phyloP scores from a whole-genome alignment of 2,113 vertebrate species.

The Dicaeum eximium region DNA sequence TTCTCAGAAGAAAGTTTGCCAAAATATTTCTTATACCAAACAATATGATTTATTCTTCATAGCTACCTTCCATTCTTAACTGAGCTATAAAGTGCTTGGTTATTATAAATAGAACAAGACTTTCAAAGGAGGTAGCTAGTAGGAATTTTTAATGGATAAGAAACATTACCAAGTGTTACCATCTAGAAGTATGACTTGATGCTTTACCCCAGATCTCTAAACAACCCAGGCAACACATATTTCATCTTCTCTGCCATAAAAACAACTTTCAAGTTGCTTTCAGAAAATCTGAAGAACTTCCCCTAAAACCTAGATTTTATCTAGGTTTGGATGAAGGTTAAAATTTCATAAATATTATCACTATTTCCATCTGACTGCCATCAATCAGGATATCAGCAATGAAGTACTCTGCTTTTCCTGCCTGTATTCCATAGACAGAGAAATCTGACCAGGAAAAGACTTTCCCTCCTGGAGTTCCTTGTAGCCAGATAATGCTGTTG shows the following conservation, averaged over 20 bases:
- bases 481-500: neutral
- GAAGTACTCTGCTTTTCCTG: neutral
- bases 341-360: neutral
- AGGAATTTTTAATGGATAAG: neutral
- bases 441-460: neutral
- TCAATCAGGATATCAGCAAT: neutral
- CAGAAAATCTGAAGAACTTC: neutral
- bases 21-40: constrained; percentile 10
- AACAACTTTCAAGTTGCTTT: neutral
- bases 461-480: neutral
- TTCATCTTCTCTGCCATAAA: neutral
- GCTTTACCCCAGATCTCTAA: neutral
- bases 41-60: neutral
- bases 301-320: neutral
- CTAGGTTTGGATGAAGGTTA: neutral
- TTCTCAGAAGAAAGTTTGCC: neutral
- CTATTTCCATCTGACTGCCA: neutral
- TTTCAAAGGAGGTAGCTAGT: constrained; percentile 39
- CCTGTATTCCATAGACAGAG: neutral
- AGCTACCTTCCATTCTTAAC: constrained; percentile 28
- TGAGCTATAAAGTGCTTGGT: constrained; percentile 17
- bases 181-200: neutral
- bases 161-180: neutral
- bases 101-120: constrained; percentile 28
- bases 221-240: neutral